Percentiles rank a stretch among this genome's conserved stretches.
Conservation (phyloP, 2,113 vertebrate genomes). For the Clarias macrocephalus region DNA sequence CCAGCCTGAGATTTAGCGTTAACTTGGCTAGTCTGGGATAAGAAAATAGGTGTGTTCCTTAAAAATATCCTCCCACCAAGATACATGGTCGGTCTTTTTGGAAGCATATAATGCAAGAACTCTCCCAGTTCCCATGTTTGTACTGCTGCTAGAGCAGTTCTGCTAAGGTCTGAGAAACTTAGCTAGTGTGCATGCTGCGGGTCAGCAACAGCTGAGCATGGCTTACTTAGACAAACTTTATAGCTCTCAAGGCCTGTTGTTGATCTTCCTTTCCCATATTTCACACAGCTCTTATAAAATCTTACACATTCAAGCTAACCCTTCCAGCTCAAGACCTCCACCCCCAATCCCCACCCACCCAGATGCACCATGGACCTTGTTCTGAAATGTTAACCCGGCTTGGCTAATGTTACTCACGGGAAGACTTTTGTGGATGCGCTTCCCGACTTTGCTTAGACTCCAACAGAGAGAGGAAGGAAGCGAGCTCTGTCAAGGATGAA, state of each 20-base stretch:
- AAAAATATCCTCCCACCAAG: slow-evolving; percentile 46
- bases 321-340: background rate
- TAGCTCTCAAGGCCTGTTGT: slow-evolving; percentile 19
- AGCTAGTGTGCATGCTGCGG: slow-evolving; percentile 18
- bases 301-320: slow-evolving; percentile 39
- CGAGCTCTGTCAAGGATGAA: slow-evolving; percentile 46
- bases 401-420: slow-evolving; percentile 63
- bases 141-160: background rate
- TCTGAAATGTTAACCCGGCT: slow-evolving; percentile 58
- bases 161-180: slow-evolving; percentile 39
- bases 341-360: slow-evolving; percentile 13
- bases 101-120: slow-evolving; percentile 38
- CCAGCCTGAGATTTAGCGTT: slow-evolving; percentile 9
- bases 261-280: slow-evolving; percentile 35
- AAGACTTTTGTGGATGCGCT: slow-evolving; percentile 61
- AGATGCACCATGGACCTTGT: slow-evolving; percentile 50
- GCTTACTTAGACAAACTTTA: slow-evolving; percentile 39
- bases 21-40: slow-evolving; percentile 44
- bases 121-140: slow-evolving; percentile 57
- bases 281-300: slow-evolving; percentile 46
- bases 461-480: slow-evolving; percentile 57
- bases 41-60: slow-evolving; percentile 26
- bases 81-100: slow-evolving; percentile 36
- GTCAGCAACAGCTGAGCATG: slow-evolving; percentile 41
- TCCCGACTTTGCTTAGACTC: slow-evolving; percentile 58